Evolutionary conservation across 2,888 invertebrate genomes (phyloP), one percentile per base, ranked within the genome.

Genomic region (Zhuqinia jingwanae): DNA sequence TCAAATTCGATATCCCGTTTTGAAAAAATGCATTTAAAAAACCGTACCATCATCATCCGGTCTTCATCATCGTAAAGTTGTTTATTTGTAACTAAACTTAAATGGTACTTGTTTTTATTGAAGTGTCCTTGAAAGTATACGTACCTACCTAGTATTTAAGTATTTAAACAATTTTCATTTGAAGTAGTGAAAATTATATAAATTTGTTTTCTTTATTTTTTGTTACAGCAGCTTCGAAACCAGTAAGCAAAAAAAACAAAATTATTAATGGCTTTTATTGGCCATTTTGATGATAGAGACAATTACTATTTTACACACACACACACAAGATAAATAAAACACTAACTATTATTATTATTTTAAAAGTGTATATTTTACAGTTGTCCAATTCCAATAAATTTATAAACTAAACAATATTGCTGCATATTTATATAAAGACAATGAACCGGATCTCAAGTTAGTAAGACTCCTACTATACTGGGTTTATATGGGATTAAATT

Each of bases 181-280:
- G 15, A 13, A 15, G 17, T 11, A 17, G 20, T 47, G 45, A 42
- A 20, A 75, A 75, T 75, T 6, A 30, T 70, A 10, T 13, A 36
- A 36, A 36, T 36, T 6, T 36, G 36, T 36, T 82, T 82, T 73
- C n/a, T n/a, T n/a, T n/a, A n/a, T n/a, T 82, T 65, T 80, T 25
- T 58, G 36, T 89, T 89, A 25, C 88, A 90, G 88, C 82, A 91
- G 91, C 76, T 91, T 91, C 81, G 91, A 91, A 85, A 96, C 97
- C 92, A 97, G 93, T 97, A 98, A 96, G 97, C 99, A 99, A 93
- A 94, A 95, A 92, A 47, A 20, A 53, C 10, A 47, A 15, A 45
- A 25, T 15, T 47, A 1, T 17, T 47, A n/a, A 70, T 45, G 20
- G 20, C 58, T 20, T 42, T 13, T 63, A 3, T 30, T n/a, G n/a